A percentile compares a stretch with the other conserved stretches of the same genome.
Evolutionary conservation across 1,140 invertebrate genomes (phyloP).

Genomic region (Papilio polytes): DNA sequence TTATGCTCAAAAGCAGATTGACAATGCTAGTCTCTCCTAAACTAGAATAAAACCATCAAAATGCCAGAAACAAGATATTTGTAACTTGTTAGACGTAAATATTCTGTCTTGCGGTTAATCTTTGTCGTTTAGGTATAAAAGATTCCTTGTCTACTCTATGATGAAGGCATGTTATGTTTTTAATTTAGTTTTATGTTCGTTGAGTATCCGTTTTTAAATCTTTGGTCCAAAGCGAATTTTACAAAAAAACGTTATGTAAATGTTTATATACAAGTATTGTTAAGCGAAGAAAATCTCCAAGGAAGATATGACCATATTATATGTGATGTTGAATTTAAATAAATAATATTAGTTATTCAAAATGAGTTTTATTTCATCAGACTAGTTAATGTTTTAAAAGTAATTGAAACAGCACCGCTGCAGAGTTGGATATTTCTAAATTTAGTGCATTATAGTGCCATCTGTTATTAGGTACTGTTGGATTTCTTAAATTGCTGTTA

Average conservation of each 20-base stretch:
- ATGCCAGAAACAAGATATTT: too few species aligned
- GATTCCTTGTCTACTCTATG: neutral
- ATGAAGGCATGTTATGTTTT: neutral
- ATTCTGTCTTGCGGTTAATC: neutral
- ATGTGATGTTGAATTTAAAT: constrained; percentile 67
- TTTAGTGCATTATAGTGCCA: neutral
- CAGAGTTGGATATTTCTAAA: neutral
- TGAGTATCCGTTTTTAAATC: constrained; percentile 8
- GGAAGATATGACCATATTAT: constrained; percentile 48
- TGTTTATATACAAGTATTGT: constrained; percentile 45
- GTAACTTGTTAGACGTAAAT: too few species aligned
- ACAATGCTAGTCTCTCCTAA: too few species aligned
- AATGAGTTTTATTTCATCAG: constrained; percentile 45
- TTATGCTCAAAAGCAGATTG: too few species aligned
- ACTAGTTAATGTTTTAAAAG: neutral
- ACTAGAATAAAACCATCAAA: too few species aligned
- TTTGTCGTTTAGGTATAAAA: neutral
- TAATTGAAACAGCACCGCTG: too few species aligned
- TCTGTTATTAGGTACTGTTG: neutral
- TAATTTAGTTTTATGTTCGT: neutral
- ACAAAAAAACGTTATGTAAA: constrained; percentile 39
- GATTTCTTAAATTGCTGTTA: neutral
- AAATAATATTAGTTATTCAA: constrained; percentile 62
- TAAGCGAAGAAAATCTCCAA: constrained; percentile 36
- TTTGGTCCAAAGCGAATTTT: constrained; percentile 29